phyloP scores from a whole-genome alignment of 2,888 invertebrate species.

The Sminthurinus aureus region DNA sequence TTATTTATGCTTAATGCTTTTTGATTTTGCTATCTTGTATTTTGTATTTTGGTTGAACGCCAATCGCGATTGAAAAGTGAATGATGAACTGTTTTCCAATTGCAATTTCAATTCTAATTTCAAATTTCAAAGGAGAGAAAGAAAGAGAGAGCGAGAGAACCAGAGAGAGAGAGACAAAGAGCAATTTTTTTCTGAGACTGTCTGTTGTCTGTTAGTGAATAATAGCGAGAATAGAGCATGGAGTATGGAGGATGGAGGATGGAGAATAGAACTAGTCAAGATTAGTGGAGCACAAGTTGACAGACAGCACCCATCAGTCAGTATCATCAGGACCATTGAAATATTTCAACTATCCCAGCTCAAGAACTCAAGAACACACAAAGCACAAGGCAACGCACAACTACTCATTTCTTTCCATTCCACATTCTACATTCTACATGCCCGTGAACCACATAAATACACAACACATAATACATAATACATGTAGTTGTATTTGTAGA shows the following conservation, averaged over 20 bases:
- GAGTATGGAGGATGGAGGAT: background rate
- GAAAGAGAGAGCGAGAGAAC: background rate
- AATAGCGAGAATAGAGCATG: no score
- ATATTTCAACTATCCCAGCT: slow-evolving; percentile 21
- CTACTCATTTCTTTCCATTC: background rate
- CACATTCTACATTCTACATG: no score
- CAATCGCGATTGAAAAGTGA: slow-evolving; percentile 35
- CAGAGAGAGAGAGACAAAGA: background rate
- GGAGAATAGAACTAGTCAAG: background rate
- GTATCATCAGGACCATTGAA: slow-evolving; percentile 29
- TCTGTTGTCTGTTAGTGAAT: no score
- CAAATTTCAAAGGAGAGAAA: slow-evolving; percentile 1
- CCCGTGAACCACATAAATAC: no score
- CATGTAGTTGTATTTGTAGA: no score
- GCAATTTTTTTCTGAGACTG: background rate
- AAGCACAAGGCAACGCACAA: background rate
- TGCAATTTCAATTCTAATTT: no score
- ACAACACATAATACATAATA: no score
- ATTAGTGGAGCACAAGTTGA: slow-evolving; percentile 23
- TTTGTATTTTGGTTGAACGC: slow-evolving; percentile 32
- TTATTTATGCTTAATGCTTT: no score
- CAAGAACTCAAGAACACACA: background rate
- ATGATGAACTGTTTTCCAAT: slow-evolving; percentile 14
- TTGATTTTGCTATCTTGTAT: background rate
- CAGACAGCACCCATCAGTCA: slow-evolving; percentile 36